A percentile compares a stretch with the other conserved stretches of the same genome.
Evolutionary conservation across 2,888 invertebrate genomes (phyloP).

Genomic region (Caprella mutica): DNA sequence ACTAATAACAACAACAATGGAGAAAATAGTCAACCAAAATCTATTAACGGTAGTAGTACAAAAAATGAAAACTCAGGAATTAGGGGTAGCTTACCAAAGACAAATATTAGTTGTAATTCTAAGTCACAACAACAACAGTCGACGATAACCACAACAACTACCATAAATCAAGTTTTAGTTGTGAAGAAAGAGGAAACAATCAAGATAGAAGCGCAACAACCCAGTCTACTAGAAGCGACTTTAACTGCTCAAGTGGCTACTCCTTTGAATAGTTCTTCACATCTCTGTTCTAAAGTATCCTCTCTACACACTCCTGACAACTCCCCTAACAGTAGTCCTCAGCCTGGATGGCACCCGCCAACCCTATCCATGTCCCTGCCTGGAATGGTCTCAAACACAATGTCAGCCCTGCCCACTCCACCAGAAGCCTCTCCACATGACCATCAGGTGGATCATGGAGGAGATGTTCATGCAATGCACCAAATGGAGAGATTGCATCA

Average conservation of each 20-base stretch:
- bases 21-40: not conserved
- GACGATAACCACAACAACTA: slow-evolving; percentile 5
- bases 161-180: slow-evolving; percentile 6
- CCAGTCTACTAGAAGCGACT: slow-evolving; percentile 26
- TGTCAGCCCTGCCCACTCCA: slow-evolving; percentile 30
- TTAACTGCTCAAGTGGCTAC: slow-evolving; percentile 17
- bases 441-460: slow-evolving; percentile 19
- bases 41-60: too few relatives aligned
- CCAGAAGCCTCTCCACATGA: slow-evolving; percentile 33
- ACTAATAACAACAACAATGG: not conserved
- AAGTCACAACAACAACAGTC: slow-evolving; percentile 9
- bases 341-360: slow-evolving; percentile 53
- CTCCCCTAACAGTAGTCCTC: slow-evolving; percentile 30
- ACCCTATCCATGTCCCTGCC: slow-evolving; percentile 55
- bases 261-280: not conserved
- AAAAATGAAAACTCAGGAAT: too few relatives aligned
- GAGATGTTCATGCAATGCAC: not conserved
- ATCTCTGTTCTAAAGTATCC: slow-evolving; percentile 10
- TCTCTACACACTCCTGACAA: slow-evolving; percentile 26
- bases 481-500: slow-evolving; percentile 15
- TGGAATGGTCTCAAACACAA: slow-evolving; percentile 13
- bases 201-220: slow-evolving; percentile 4
- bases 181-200: slow-evolving; percentile 12
- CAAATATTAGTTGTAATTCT: not conserved
- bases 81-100: too few relatives aligned